A percentile compares a stretch with the other conserved stretches of the same genome.
Conservation (phyloP, 2,888 invertebrate genomes). For the Strigamia crassipes region DNA sequence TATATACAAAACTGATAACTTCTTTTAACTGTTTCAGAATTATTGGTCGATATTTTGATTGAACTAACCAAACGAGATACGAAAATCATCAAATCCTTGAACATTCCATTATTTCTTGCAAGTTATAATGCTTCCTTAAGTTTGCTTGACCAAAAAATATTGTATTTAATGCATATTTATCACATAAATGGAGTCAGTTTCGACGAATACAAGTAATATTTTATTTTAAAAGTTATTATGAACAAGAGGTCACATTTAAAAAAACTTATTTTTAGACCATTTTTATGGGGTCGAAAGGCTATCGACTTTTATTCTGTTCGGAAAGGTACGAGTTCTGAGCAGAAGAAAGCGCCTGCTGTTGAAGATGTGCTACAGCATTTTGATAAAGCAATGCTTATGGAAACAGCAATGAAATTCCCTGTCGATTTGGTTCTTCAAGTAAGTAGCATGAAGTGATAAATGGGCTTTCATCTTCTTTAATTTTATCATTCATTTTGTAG, state of each 20-base stretch:
- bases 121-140: slow-evolving; percentile 1
- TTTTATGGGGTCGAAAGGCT: not conserved
- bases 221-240: not conserved
- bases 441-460: not conserved
- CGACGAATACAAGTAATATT: slow-evolving; percentile 2
- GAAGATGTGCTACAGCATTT: not conserved
- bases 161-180: not conserved
- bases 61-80: not conserved
- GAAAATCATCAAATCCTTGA: not conserved
- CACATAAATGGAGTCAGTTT: not conserved
- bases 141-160: not conserved
- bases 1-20: not conserved
- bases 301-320: not conserved
- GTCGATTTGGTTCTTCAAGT: not conserved
- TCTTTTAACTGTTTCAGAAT: not conserved
- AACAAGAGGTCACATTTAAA: not conserved
- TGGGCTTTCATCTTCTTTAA: not conserved
- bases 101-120: not conserved
- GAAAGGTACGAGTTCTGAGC: not conserved
- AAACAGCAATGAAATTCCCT: not conserved
- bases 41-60: not conserved
- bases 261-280: not conserved
- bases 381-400: not conserved
- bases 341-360: not conserved
- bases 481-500: not conserved